phyloP scores from a whole-genome alignment of 2,888 invertebrate species.

The Drosophila paracracens region DNA sequence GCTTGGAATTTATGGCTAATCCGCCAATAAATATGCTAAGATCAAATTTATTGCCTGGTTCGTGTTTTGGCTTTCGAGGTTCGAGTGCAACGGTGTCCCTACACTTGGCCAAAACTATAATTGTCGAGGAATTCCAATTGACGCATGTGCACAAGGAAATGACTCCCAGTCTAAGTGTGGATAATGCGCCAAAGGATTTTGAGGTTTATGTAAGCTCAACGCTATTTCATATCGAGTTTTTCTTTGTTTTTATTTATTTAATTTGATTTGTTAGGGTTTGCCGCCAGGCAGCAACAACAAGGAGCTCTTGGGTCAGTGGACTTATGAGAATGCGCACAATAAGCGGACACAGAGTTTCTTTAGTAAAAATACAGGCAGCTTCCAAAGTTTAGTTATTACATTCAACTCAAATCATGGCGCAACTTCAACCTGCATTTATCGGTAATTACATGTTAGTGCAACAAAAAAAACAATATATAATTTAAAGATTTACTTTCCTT shows the following conservation, averaged over 20 bases:
- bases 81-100: slow-evolving; percentile 62
- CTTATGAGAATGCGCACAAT: slow-evolving; percentile 54
- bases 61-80: slow-evolving; percentile 72
- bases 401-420: slow-evolving; percentile 76
- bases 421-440: slow-evolving; percentile 76
- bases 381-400: slow-evolving; percentile 50
- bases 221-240: no score
- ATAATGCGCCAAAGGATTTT: slow-evolving; percentile 78
- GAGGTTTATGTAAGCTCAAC: slow-evolving; percentile 64
- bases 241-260: not conserved
- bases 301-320: slow-evolving; percentile 58
- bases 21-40: slow-evolving; percentile 74
- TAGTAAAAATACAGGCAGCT: slow-evolving; percentile 27
- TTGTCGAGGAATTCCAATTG: slow-evolving; percentile 63
- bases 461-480: not conserved
- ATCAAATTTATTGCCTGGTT: slow-evolving; percentile 63
- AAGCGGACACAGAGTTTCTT: slow-evolving; percentile 57
- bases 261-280: slow-evolving; percentile 52
- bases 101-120: slow-evolving; percentile 61
- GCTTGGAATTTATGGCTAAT: slow-evolving; percentile 72
- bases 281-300: not conserved
- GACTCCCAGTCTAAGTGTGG: slow-evolving; percentile 61
- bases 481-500: not conserved
- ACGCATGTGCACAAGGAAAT: slow-evolving; percentile 68
- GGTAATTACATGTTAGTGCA: slow-evolving; percentile 47